A percentile compares a stretch with the other conserved stretches of the same genome.
Evolutionary conservation across 1,140 invertebrate genomes (phyloP).

Genomic region (Oncopeltus fasciatus): DNA sequence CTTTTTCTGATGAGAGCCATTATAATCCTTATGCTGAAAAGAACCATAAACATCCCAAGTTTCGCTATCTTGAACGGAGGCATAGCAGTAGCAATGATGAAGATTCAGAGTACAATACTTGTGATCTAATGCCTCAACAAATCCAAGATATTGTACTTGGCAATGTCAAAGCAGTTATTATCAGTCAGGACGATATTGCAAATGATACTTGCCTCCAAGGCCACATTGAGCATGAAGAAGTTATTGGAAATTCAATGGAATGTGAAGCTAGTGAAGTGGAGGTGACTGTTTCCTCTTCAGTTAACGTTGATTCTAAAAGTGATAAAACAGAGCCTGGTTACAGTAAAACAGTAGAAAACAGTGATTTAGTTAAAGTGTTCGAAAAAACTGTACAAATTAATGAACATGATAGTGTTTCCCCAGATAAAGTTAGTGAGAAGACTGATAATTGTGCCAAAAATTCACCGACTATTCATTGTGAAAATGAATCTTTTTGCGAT

Average conservation of each 20-base stretch:
- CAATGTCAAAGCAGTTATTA: conserved; percentile 10
- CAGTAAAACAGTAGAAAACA: not conserved
- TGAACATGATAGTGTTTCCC: not conserved
- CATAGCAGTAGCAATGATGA: conserved; percentile 5
- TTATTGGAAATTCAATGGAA: conserved; percentile 8
- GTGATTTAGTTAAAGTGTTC: not conserved
- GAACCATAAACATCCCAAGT: conserved; percentile 2
- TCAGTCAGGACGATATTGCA: conserved; percentile 1
- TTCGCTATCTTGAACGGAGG: not conserved
- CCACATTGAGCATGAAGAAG: conserved; percentile 10
- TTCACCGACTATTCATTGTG: too few species aligned
- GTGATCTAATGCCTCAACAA: conserved; percentile 15
- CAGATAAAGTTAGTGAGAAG: not conserved
- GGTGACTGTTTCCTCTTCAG: conserved; percentile 4
- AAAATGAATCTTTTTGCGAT: not conserved
- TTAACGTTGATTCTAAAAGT: conserved; percentile 10
- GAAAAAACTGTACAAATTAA: conserved; percentile 4
- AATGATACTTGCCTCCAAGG: conserved; percentile 7
- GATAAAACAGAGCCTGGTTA: not conserved
- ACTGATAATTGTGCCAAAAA: too few species aligned
- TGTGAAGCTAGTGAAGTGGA: conserved; percentile 12
- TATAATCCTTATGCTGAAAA: not conserved
- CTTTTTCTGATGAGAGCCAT: not conserved
- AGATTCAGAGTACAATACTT: conserved; percentile 4
- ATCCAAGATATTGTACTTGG: conserved; percentile 21